Evolutionary conservation across 2,888 invertebrate species (phyloP).

Genomic region (Herminia tarsipennalis): DNA sequence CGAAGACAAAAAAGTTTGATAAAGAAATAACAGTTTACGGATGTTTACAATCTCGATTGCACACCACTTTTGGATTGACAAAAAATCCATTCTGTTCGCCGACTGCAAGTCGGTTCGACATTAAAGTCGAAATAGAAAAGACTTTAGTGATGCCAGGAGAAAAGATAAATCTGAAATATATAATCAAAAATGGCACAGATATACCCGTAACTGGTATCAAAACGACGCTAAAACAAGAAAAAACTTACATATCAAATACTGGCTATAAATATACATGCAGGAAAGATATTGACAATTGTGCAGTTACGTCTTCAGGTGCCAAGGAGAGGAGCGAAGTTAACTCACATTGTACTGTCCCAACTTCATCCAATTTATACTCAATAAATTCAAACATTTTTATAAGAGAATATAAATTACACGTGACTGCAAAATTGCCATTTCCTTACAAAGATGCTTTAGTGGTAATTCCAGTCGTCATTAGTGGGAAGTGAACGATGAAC

Average conservation of each 20-base stretch:
- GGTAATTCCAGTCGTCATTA: slow-evolving; percentile 43
- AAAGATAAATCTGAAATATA: slow-evolving; percentile 4
- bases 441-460: slow-evolving; percentile 35
- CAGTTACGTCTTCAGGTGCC: slow-evolving; percentile 13
- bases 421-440: slow-evolving; percentile 37
- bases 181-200: slow-evolving; percentile 33
- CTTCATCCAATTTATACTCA: slow-evolving; percentile 26
- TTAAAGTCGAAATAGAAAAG: slow-evolving; percentile 31
- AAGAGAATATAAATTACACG: slow-evolving; percentile 33
- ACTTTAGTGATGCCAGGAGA: slow-evolving; percentile 13
- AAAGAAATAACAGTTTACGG: slow-evolving; percentile 33
- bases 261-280: slow-evolving; percentile 13
- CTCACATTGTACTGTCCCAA: slow-evolving; percentile 19
- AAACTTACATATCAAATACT: slow-evolving; percentile 29
- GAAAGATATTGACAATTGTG: slow-evolving; percentile 9
- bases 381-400: slow-evolving; percentile 37
- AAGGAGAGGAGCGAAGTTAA: slow-evolving; percentile 25
- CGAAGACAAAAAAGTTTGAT: slow-evolving; percentile 16
- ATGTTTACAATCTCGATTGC: slow-evolving; percentile 14
- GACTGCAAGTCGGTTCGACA: slow-evolving; percentile 24
- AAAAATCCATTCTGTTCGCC: slow-evolving; percentile 30
- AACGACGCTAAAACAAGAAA: slow-evolving; percentile 25
- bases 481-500: no score
- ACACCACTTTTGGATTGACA: slow-evolving; percentile 25
- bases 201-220: slow-evolving; percentile 30